These are phyloP conservation scores for Macaria notata DNA, from an alignment of 2,888 invertebrate genomes.

Conservation along the genomic window DNA sequence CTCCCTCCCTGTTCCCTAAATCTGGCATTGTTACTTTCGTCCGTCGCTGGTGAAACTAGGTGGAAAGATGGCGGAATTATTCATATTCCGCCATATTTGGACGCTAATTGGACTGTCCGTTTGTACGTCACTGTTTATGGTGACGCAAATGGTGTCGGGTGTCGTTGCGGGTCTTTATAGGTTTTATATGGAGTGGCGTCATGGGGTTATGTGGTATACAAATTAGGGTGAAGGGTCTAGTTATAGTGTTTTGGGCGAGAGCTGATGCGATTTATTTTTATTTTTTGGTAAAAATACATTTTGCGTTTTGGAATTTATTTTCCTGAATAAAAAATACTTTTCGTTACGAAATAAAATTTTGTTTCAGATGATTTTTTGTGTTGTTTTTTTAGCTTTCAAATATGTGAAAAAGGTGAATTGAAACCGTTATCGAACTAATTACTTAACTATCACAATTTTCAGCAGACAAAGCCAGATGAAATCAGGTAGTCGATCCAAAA, in stretches of 20 bases:
- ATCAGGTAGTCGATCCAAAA: slow-evolving; percentile 9
- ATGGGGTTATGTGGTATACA: background rate
- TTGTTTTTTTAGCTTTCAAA: no score
- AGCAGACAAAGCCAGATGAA: slow-evolving; percentile 20
- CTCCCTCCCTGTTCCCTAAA: slow-evolving; percentile 9
- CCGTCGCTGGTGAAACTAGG: slow-evolving; percentile 40
- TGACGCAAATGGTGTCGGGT: slow-evolving; percentile 21
- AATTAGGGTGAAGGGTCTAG: background rate
- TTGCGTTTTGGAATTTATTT: background rate
- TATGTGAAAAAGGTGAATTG: no score
- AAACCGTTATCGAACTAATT: no score
- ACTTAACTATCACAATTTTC: background rate
- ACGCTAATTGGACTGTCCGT: slow-evolving; percentile 33
- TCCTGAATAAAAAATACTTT: background rate
- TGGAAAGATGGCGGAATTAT: slow-evolving; percentile 48
- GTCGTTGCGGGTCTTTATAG: no score
- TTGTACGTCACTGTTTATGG: slow-evolving; percentile 32
- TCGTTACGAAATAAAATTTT: no score
- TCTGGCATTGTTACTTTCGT: slow-evolving; percentile 32
- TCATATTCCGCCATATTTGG: slow-evolving; percentile 43
- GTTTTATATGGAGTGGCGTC: background rate
- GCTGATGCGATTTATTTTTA: background rate
- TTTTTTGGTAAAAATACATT: background rate
- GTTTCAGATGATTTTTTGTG: no score
- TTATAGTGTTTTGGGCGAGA: background rate